Percentiles rank a stretch among this genome's conserved stretches.
Conservation (phyloP, 2,888 invertebrate genomes). For the Calameuta idolon region DNA sequence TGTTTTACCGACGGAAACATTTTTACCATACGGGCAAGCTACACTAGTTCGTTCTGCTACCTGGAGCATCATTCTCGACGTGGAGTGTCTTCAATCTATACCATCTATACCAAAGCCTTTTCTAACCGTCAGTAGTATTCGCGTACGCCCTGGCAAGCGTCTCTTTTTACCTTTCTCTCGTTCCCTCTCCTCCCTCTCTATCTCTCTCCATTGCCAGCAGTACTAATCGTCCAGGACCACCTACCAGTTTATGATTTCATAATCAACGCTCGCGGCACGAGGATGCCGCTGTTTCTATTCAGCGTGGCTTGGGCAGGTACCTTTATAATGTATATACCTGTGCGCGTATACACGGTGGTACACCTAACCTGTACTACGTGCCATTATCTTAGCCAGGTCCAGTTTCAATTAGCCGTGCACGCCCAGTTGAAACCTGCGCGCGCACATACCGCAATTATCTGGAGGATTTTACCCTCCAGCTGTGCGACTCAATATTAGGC, state of each 20-base stretch:
- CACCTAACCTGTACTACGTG: slow-evolving; percentile 16
- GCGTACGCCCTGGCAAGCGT: neutral
- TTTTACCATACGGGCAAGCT: neutral
- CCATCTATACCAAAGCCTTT: neutral
- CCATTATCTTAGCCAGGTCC: slow-evolving; percentile 39
- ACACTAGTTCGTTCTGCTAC: neutral
- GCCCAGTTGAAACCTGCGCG: slow-evolving; percentile 11
- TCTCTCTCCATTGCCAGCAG: neutral
- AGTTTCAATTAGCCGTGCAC: slow-evolving; percentile 38
- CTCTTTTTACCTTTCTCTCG: neutral
- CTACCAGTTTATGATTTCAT: slow-evolving; percentile 55
- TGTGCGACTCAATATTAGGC: neutral
- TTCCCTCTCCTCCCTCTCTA: neutral
- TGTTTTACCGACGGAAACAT: neutral
- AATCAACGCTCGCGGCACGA: slow-evolving; percentile 48
- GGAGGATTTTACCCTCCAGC: neutral
- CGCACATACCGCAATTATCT: slow-evolving; percentile 3
- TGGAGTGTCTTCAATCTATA: neutral
- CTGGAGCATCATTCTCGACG: neutral
- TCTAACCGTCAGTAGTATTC: neutral
- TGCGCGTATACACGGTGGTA: neutral
- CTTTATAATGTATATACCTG: neutral
- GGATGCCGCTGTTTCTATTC: slow-evolving; percentile 22
- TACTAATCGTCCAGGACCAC: slow-evolving; percentile 52
- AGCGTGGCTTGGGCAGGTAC: neutral